phyloP scores from a whole-genome alignment of 2,888 invertebrate genomes.

The Melanostoma scalare region DNA sequence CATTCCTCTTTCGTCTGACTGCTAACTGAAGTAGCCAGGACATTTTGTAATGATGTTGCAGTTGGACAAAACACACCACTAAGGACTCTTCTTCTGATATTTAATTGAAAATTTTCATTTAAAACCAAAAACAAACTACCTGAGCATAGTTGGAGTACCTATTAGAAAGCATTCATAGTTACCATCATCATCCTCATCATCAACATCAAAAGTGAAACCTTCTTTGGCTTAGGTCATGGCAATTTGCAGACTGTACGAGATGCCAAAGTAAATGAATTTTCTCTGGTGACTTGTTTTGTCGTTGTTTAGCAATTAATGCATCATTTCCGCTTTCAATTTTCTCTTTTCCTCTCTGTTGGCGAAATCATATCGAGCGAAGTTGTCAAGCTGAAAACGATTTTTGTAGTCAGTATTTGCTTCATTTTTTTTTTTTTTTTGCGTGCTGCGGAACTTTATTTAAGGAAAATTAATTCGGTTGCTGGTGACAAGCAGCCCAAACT shows the following conservation, averaged over 20 bases:
- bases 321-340: conserved; percentile 42
- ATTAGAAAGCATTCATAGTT: conserved; percentile 11
- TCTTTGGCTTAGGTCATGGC: background rate
- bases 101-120: conserved; percentile 12
- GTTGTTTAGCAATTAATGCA: conserved; percentile 52
- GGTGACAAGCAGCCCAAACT: background rate
- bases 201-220: background rate
- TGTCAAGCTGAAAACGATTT: background rate
- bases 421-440: background rate
- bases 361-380: background rate
- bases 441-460: conserved; percentile 16
- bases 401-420: background rate
- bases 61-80: too few relatives aligned
- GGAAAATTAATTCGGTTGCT: conserved; percentile 15
- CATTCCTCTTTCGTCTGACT: too few relatives aligned
- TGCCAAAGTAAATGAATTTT: conserved; percentile 48
- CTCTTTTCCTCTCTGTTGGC: background rate
- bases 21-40: too few relatives aligned
- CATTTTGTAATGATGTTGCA: too few relatives aligned
- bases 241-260: conserved; percentile 28
- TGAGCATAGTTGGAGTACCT: background rate
- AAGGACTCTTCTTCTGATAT: background rate
- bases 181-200: background rate
- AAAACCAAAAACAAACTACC: background rate
- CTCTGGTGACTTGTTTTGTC: conserved; percentile 29